Evolutionary conservation across 1,140 invertebrate species (phyloP).

Genomic region (Saccostrea echinata): DNA sequence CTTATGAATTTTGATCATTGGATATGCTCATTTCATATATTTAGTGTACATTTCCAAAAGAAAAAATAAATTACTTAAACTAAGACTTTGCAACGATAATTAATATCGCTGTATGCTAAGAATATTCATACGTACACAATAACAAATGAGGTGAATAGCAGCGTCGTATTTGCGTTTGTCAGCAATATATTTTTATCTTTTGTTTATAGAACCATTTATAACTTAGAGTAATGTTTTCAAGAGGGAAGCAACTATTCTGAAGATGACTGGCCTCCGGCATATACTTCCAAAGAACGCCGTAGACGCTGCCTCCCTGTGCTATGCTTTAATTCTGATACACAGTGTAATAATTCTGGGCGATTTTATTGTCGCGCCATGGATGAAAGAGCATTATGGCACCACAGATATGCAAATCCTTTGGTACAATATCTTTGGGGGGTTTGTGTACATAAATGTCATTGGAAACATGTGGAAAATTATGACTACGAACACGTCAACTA

Average conservation of each 20-base stretch:
- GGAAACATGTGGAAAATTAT: constrained; percentile 65
- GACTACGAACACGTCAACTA: constrained; percentile 61
- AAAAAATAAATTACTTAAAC: no score
- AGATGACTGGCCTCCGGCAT: constrained; percentile 24
- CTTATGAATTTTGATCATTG: no score
- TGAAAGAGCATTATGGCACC: constrained; percentile 47
- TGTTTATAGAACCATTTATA: neutral
- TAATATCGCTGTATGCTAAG: no score
- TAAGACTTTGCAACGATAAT: no score
- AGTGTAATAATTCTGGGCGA: constrained; percentile 43
- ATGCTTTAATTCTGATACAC: constrained; percentile 49
- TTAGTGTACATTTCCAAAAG: no score
- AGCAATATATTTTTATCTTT: neutral
- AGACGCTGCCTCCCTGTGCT: constrained; percentile 45
- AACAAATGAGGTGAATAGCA: neutral
- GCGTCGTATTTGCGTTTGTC: constrained; percentile 13
- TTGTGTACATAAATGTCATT: constrained; percentile 66
- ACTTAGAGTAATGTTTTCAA: neutral
- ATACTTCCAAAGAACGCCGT: constrained; percentile 44
- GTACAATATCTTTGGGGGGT: constrained; percentile 60
- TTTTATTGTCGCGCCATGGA: constrained; percentile 49
- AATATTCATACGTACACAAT: neutral
- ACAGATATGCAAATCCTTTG: constrained; percentile 51
- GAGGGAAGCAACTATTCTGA: neutral
- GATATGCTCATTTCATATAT: no score